phyloP scores from a whole-genome alignment of 2,113 vertebrate genomes.

The Struthio camelus region DNA sequence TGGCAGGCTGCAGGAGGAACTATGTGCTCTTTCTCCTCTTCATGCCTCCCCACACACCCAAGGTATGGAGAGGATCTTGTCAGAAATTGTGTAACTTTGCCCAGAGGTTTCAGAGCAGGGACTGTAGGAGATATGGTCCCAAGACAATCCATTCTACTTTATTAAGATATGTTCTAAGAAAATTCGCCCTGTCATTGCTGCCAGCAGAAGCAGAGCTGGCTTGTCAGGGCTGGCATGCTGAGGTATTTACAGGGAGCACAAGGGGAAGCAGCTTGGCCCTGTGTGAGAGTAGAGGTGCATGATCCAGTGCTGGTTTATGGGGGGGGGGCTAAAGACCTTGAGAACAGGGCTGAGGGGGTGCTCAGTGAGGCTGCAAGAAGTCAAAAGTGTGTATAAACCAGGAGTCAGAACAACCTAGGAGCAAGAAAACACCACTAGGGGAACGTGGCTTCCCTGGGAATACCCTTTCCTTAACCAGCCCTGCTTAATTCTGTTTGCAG shows the following conservation, averaged over 20 bases:
- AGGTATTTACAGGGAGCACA: background rate
- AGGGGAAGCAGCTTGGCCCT: background rate
- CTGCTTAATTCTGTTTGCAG: background rate
- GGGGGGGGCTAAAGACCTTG: background rate
- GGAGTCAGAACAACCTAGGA: background rate
- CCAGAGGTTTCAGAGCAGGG: background rate
- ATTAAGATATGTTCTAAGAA: background rate
- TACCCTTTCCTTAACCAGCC: background rate
- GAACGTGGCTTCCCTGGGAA: background rate
- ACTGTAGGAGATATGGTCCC: background rate
- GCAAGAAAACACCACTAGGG: background rate
- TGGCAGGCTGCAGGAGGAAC: background rate
- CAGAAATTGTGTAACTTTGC: background rate
- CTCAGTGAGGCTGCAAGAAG: background rate
- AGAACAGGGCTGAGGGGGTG: background rate
- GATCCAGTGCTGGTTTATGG: background rate
- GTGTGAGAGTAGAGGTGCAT: background rate
- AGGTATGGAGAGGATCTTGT: background rate
- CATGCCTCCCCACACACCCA: fast-evolving
- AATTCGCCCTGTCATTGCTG: background rate
- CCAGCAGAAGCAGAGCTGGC: background rate
- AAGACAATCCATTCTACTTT: background rate
- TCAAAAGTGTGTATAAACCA: background rate
- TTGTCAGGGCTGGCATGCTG: background rate
- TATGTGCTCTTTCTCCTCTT: background rate